Evolutionary conservation across 2,113 vertebrate species (phyloP).

Genomic region (Lonchura striata): DNA sequence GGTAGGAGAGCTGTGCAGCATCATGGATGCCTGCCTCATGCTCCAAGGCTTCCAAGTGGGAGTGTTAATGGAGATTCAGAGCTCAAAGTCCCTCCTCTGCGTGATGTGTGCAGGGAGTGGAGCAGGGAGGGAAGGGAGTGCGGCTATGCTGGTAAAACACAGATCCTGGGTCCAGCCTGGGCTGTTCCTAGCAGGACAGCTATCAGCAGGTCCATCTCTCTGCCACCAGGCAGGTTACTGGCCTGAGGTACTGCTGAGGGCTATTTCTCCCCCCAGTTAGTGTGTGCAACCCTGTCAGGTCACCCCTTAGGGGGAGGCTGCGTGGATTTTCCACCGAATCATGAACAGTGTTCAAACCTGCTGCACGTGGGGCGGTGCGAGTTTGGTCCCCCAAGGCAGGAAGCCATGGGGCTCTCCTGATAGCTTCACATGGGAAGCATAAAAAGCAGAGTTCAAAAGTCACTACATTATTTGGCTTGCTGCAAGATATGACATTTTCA

Average conservation of each 20-base stretch:
- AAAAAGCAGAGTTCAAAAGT: background rate
- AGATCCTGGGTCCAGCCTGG: background rate
- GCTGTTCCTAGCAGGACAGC: background rate
- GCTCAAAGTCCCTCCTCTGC: background rate
- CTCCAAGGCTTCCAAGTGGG: background rate
- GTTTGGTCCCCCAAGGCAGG: background rate
- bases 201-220: background rate
- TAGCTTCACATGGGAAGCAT: background rate
- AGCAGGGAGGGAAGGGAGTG: background rate
- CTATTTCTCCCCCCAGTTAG: background rate
- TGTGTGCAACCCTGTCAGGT: background rate
- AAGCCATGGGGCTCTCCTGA: background rate
- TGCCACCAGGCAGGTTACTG: background rate
- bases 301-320: too few relatives aligned
- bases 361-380: too few relatives aligned
- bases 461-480: background rate
- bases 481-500: background rate
- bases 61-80: background rate
- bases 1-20: background rate
- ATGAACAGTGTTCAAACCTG: background rate
- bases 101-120: background rate
- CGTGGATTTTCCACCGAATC: fast-evolving
- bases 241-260: background rate
- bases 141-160: background rate
- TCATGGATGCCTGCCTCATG: background rate